phyloP scores from a whole-genome alignment of 2,888 invertebrate species.

The Augiades crinisus region DNA sequence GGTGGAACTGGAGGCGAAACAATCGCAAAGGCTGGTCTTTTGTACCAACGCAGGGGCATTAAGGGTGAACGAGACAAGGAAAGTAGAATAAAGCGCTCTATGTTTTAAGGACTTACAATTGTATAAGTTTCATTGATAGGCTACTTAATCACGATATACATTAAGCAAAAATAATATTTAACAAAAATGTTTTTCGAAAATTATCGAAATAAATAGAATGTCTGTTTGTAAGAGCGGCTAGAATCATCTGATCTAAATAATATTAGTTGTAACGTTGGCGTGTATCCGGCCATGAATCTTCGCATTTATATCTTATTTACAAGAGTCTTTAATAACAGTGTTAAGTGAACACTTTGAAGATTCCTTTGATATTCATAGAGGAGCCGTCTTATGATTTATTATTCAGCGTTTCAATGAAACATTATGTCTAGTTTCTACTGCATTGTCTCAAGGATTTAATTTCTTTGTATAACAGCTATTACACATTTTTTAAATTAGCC shows the following conservation, averaged over 20 bases:
- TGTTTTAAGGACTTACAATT: too few relatives aligned
- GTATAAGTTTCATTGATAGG: too few relatives aligned
- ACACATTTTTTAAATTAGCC: not conserved
- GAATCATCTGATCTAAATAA: conserved; percentile 21
- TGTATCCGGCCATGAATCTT: conserved; percentile 34
- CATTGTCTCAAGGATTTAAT: conserved; percentile 1
- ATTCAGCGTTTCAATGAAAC: conserved; percentile 51
- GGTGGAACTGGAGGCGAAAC: conserved; percentile 31
- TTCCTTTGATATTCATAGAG: conserved; percentile 60
- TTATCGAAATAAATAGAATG: not conserved
- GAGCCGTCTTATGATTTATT: conserved; percentile 61
- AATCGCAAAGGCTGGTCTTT: conserved; percentile 20
- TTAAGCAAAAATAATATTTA: too few relatives aligned
- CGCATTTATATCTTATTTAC: conserved; percentile 45
- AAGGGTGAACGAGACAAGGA: not conserved
- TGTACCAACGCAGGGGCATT: conserved; percentile 2
- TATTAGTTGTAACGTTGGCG: conserved; percentile 12
- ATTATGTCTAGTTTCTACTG: conserved; percentile 39
- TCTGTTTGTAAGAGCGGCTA: not conserved
- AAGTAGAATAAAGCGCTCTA: not conserved
- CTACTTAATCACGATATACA: too few relatives aligned
- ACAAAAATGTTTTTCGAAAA: not conserved
- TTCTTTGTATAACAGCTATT: not conserved
- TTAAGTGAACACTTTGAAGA: conserved; percentile 62
- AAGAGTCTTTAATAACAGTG: conserved; percentile 51